A percentile compares a stretch with the other conserved stretches of the same genome.
phyloP scores from a whole-genome alignment of 1,140 invertebrate species.

The Drosophila lacertosa region DNA sequence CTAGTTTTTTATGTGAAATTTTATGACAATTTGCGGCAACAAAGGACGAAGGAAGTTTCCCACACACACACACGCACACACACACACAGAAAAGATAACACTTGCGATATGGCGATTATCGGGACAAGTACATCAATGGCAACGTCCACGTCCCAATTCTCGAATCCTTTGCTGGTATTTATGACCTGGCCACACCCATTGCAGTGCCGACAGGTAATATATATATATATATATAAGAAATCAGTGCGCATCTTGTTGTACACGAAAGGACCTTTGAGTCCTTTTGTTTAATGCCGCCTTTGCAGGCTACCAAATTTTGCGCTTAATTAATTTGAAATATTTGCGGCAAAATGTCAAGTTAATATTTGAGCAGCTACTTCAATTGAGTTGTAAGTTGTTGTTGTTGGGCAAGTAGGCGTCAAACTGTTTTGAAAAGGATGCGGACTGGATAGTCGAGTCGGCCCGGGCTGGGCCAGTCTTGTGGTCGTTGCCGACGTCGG shows the following conservation, averaged over 20 bases:
- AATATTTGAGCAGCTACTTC: slow-evolving; percentile 36
- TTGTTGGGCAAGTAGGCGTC: slow-evolving; percentile 61
- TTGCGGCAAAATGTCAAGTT: slow-evolving; percentile 58
- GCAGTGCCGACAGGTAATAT: slow-evolving; percentile 36
- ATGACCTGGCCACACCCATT: slow-evolving; percentile 62
- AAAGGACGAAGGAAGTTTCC: slow-evolving; percentile 54
- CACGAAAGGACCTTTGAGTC: slow-evolving; percentile 23
- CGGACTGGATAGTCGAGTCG: slow-evolving; percentile 45
- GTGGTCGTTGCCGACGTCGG: slow-evolving; percentile 36
- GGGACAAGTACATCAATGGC: slow-evolving; percentile 54
- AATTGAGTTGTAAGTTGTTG: slow-evolving; percentile 73
- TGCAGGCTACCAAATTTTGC: slow-evolving; percentile 65
- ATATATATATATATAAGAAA: no score
- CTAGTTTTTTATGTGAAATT: slow-evolving; percentile 74
- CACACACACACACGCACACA: slow-evolving; percentile 42
- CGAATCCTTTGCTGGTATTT: slow-evolving; percentile 51
- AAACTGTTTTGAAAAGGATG: slow-evolving; percentile 53
- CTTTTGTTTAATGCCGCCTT: slow-evolving; percentile 60
- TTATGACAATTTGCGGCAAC: slow-evolving; percentile 58
- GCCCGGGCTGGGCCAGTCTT: not conserved
- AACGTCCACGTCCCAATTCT: slow-evolving; percentile 10
- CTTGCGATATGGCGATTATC: slow-evolving; percentile 52
- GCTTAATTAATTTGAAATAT: slow-evolving; percentile 81
- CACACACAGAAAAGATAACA: slow-evolving; percentile 21
- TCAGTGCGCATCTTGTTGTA: slow-evolving; percentile 48